Base-by-base conservation (phyloP, 2,888 invertebrate genomes). In the Xestia xanthographa region DNA sequence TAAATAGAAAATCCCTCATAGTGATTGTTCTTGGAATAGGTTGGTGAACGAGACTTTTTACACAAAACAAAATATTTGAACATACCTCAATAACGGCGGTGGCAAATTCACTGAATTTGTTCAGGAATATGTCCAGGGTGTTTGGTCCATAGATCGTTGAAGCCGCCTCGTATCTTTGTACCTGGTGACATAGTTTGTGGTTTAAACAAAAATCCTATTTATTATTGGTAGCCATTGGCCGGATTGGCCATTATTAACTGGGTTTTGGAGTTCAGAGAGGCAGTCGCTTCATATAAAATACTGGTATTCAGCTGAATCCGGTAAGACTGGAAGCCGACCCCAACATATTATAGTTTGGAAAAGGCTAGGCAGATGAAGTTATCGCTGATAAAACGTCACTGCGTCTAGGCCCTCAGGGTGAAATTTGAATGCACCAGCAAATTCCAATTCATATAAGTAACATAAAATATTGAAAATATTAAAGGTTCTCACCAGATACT, bases 121-220 rank as follows among this genome's bases (percentile, higher is more conserved):
- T 96, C 45, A 98, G 93, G 90, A 98, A 98, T 63, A 98, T 98
- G n/a, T 97, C 97, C 8, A 98, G 94, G 0, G 98, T 98, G 91
- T 98, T 97, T 0, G 98, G 98, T 0, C 99, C 99, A 90, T 97
- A 99, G 83, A 98, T 98, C 0, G 98, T 99, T 0, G 98, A 98
- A 0, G 98, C 99, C 0, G 97, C 98, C 95, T 99, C 99, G 92
- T 99, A 99, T 60, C 98, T 96, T 95, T 99, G 99, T n/a, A 98
- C 94, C 98, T 98, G 92, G n/a, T 83, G 1, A 63, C 26, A 20
- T 1, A 29, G n/a, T 14, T 63, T 26, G 62, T 22, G 20, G 1
- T 22, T 71, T 5, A 22, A 20, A 67, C 41, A 29, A 20, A 70
- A 29, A 60, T 3, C 8, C 0, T 11, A 34, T 20, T 53, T 53